Conservation (phyloP, 2,113 vertebrate genomes). For the Gallinago undulata region DNA sequence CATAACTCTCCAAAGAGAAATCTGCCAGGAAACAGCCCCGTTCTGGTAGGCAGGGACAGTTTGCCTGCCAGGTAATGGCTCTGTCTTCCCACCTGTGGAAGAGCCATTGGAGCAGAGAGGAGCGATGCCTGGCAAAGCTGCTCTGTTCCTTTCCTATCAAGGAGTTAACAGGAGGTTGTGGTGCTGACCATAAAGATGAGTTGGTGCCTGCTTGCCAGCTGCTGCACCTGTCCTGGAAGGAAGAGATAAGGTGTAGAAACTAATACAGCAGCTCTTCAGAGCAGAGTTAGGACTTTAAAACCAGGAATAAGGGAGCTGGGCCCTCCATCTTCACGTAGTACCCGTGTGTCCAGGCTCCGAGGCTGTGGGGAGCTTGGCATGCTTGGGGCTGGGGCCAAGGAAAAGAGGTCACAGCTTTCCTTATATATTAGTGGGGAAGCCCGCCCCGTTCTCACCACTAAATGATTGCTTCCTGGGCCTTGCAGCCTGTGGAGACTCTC, state of each 20-base stretch:
- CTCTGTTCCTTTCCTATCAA: background rate
- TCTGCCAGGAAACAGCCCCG: background rate
- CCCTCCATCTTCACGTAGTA: background rate
- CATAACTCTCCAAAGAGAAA: background rate
- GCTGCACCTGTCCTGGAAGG: conserved; percentile 15
- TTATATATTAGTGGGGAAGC: background rate
- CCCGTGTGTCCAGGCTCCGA: rapidly evolving
- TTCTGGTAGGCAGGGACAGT: background rate
- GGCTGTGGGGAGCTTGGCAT: background rate
- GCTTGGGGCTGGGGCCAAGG: background rate
- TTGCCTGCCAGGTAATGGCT: background rate
- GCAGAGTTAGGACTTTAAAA: background rate
- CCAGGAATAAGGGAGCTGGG: background rate
- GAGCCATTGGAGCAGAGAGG: background rate
- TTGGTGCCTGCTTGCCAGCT: background rate
- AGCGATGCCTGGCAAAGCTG: background rate
- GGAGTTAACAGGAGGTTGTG: background rate
- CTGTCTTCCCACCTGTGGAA: rapidly evolving
- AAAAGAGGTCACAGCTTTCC: background rate
- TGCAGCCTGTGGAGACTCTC: background rate
- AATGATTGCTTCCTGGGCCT: background rate
- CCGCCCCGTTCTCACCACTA: rapidly evolving
- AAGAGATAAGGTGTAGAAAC: background rate
- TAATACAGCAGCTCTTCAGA: background rate
- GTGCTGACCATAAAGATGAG: background rate